Evolutionary conservation across 2,113 vertebrate genomes (phyloP), one percentile per base, ranked within the genome.

Genomic region (Chunga burmeisteri): DNA sequence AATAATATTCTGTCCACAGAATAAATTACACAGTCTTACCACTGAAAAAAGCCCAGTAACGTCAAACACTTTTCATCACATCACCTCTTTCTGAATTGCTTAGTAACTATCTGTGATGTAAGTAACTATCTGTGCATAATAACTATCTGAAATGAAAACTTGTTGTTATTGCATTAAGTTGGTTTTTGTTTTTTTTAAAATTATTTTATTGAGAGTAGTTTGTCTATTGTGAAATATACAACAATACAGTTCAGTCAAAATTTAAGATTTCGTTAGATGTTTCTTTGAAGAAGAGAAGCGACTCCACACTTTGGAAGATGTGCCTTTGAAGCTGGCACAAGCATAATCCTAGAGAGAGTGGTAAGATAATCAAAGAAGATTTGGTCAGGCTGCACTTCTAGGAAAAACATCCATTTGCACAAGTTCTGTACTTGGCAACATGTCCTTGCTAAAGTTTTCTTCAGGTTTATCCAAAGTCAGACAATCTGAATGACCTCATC

Each of bases 1-100:
- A 77, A 66, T 36, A 80, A 85, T 61, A 72, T 59, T 91, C 16
- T 77, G 11, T 34, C 17, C 36, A 30, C 16, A 73, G 49, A 77
- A 70, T 44, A 88, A 95, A 86, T 42, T 12, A 62, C 20, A 18
- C 32, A 70, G 11, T 59, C 9, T 71, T 59, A 73, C 8, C 53
- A 16, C 2, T 71, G 22, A 25, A 62, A 78, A 75, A 81, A 7
- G 1, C 0, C 0, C 17, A 46, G 4, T 29, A 58, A 53, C 7
- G 2, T 55, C 19, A 44, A 72, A 40, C 3, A 21, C 2, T 72
- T 93, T 93, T 75, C 44, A 81, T 72, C 72, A 53, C 10, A 13
- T 19, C 78, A 42, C 5, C 9, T 85, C 13, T 34, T 72, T 84
- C 34, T 44, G 21, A 80, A 44, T 87, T 90, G 21, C 14, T 94